Evolutionary conservation across 2,797 vertebrate genomes (phyloP).

Genomic region (Galaxias olidus): DNA sequence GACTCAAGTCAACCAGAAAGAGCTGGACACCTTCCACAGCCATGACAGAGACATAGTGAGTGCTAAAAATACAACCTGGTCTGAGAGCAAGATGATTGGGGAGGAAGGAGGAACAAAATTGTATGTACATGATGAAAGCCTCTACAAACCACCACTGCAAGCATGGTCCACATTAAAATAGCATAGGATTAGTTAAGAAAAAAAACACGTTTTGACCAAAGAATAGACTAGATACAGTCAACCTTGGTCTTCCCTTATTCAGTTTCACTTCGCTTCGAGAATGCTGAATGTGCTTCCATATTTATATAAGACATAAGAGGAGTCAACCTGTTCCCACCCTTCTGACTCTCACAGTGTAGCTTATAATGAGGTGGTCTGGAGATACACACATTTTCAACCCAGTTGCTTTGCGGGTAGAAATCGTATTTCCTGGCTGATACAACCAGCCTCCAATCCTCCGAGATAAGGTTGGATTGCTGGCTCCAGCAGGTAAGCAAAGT

Average conservation of each 20-base stretch:
- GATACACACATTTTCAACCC: slow-evolving; percentile 42
- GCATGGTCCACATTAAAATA: too few relatives aligned
- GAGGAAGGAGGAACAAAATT: slow-evolving; percentile 21
- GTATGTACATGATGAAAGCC: slow-evolving; percentile 21
- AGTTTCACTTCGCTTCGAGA: too few relatives aligned
- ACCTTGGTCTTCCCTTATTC: too few relatives aligned
- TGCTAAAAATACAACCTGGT: slow-evolving; percentile 64
- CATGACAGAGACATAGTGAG: slow-evolving; percentile 49
- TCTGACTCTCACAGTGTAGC: slow-evolving; percentile 37
- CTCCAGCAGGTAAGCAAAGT: slow-evolving; percentile 1
- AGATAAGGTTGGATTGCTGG: slow-evolving; percentile 47
- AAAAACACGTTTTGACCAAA: slow-evolving; percentile 15
- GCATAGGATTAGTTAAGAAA: slow-evolving; percentile 11
- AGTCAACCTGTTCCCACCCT: slow-evolving; percentile 45
- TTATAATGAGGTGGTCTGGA: slow-evolving; percentile 53
- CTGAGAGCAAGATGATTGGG: slow-evolving; percentile 9
- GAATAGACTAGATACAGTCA: too few relatives aligned
- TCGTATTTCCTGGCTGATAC: slow-evolving; percentile 43
- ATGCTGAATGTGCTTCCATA: slow-evolving; percentile 16
- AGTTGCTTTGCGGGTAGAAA: slow-evolving; percentile 57
- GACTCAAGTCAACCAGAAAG: slow-evolving; percentile 61
- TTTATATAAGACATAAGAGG: slow-evolving; percentile 15
- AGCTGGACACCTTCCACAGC: slow-evolving; percentile 66
- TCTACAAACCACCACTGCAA: not conserved
- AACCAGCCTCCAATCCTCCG: slow-evolving; percentile 62